These are phyloP conservation scores for Sycophila texana DNA, from an alignment of 2,888 invertebrate species.

Conservation along the genomic window DNA sequence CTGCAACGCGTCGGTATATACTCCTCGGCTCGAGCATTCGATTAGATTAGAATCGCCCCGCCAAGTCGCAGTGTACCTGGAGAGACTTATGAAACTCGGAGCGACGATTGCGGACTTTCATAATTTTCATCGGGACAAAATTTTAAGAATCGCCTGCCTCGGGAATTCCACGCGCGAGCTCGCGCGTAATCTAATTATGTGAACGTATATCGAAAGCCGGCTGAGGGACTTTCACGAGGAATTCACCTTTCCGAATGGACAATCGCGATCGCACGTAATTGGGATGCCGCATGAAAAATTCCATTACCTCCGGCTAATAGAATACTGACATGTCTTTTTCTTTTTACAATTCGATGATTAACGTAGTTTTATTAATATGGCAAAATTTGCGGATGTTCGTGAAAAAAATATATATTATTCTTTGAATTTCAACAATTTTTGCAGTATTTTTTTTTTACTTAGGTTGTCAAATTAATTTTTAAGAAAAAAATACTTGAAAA, in stretches of 20 bases:
- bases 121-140: slow-evolving; percentile 5
- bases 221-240: slow-evolving; percentile 17
- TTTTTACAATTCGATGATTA: too few relatives aligned
- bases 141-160: not conserved
- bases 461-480: too few relatives aligned
- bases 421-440: too few relatives aligned
- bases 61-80: slow-evolving; percentile 19
- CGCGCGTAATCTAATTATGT: slow-evolving; percentile 11
- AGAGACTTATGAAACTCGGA: slow-evolving; percentile 13
- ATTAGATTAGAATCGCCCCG: slow-evolving; percentile 38
- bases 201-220: slow-evolving; percentile 6
- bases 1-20: slow-evolving; percentile 9
- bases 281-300: too few relatives aligned
- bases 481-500: too few relatives aligned
- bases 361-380: too few relatives aligned
- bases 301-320: too few relatives aligned
- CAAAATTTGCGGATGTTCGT: too few relatives aligned
- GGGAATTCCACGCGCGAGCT: not conserved
- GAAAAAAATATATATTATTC: too few relatives aligned
- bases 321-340: too few relatives aligned
- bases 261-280: too few relatives aligned
- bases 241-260: not conserved
- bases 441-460: too few relatives aligned
- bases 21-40: slow-evolving; percentile 19
- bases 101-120: slow-evolving; percentile 9